These are phyloP conservation scores for Okapia johnstoni DNA, from an alignment of 2,113 vertebrate species.

Conservation along the genomic window DNA sequence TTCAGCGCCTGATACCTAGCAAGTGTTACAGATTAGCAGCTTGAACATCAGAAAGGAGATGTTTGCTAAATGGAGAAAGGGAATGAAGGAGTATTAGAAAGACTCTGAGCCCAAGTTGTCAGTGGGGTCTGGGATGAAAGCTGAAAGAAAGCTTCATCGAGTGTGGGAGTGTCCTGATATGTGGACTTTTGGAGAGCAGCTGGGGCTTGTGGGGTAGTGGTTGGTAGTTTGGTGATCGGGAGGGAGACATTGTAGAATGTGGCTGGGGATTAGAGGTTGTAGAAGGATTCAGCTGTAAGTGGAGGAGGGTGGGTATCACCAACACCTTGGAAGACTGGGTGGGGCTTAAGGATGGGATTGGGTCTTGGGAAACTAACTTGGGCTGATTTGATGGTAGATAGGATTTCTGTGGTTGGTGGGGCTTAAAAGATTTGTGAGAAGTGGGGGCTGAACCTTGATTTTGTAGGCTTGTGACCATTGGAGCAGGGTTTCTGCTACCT, in stretches of 20 bases:
- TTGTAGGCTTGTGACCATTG: neutral
- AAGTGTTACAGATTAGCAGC: constrained; percentile 17
- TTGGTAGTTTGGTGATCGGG: neutral
- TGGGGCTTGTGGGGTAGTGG: neutral
- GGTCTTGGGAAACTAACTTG: neutral
- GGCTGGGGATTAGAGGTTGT: neutral
- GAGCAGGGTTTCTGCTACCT: neutral
- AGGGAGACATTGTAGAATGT: neutral
- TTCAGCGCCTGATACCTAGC: neutral
- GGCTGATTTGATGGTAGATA: neutral
- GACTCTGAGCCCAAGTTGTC: constrained; percentile 13
- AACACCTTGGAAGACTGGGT: neutral
- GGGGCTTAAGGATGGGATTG: neutral
- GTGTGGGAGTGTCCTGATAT: neutral
- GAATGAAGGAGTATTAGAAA: neutral
- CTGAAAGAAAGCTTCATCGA: neutral
- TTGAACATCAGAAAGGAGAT: neutral
- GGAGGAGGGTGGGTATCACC: neutral
- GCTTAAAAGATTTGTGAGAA: constrained; percentile 36
- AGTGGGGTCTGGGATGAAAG: neutral
- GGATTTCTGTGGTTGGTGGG: constrained; percentile 6
- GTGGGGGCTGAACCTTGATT: neutral
- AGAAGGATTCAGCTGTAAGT: neutral
- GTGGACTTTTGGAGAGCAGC: neutral
- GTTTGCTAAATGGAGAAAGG: neutral